Evolutionary conservation across 2,113 vertebrate genomes (phyloP), one percentile per base, ranked within the genome.

Genomic region (Emberiza fucata): DNA sequence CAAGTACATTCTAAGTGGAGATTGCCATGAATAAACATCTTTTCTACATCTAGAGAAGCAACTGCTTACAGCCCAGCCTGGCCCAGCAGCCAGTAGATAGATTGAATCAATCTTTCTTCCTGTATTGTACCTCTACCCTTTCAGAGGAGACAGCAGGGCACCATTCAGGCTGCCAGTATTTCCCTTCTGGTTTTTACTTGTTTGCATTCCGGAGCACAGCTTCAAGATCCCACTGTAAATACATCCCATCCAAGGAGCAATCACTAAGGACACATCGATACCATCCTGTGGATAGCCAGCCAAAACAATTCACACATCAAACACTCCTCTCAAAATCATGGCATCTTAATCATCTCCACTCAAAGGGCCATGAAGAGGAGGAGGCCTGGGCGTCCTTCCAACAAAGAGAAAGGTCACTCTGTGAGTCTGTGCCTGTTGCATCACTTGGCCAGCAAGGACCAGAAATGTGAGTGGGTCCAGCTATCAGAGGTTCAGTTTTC

Each of bases 1-100:
- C 44, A 53, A 70, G 8, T 54, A 51, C 23, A 45, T 61, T 90
- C 48, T 53, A 68, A 88, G 53, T 44, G 60, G 56, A 72, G 6
- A 31, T 56, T 9, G 1, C 42, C 35, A 60, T 17, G 40, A 83
- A 71, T 64, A 90, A 88, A 73, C 20, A 35, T 19, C 0, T 2
- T 37, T 93, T 66, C 22, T 77, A 33, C 47, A 61, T 35, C 28
- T 50, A 11, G 15, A 75, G 42, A 81, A 73, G 22, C 5, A 73
- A 64, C 7, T 60, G 8, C 63, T 78, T 70, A 45, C 0, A 1
- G 21, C 11, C 20, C 1, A 1, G 25, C 14, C 16, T 17, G 35
- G 15, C 22, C 56, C 8, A 6, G 12, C 20, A 81, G 42, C 16
- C 61, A 37, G 12, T 0, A 42, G 48, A n/a, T 14, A 56, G 65